phyloP scores from a whole-genome alignment of 2,113 vertebrate species.

The Enhydra lutris region DNA sequence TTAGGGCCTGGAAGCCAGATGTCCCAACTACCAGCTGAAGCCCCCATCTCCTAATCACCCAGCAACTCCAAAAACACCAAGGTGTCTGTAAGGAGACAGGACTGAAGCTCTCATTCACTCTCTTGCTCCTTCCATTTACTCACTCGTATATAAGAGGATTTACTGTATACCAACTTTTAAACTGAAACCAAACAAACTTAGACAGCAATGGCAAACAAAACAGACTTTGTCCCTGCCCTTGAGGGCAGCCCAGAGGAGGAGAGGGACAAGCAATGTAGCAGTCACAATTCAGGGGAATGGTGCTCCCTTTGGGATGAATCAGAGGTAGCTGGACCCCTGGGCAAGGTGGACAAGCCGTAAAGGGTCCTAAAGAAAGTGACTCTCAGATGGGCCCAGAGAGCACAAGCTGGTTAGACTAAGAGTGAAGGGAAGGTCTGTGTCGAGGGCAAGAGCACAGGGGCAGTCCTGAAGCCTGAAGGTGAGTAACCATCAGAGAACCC shows the following conservation, averaged over 20 bases:
- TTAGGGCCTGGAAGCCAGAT: neutral
- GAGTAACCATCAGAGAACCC: neutral
- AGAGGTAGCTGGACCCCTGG: neutral
- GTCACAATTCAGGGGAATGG: neutral
- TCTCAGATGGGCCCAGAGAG: neutral
- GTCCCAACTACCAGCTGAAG: neutral
- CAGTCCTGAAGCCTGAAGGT: neutral
- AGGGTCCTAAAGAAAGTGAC: neutral
- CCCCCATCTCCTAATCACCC: too few species aligned
- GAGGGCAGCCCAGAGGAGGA: neutral
- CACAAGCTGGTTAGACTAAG: neutral
- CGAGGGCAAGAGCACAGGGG: fast-evolving
- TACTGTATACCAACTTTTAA: neutral
- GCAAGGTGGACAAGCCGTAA: neutral
- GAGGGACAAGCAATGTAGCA: neutral
- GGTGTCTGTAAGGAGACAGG: neutral
- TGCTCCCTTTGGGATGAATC: neutral
- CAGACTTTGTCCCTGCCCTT: neutral
- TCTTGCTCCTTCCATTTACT: neutral
- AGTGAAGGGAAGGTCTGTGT: neutral
- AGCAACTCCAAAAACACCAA: neutral
- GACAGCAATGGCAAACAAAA: neutral
- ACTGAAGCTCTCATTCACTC: too few species aligned
- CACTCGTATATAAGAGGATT: neutral
- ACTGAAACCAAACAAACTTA: neutral